Base-by-base conservation (phyloP, 1,140 invertebrate genomes). In the Centruroides sculpturatus region DNA sequence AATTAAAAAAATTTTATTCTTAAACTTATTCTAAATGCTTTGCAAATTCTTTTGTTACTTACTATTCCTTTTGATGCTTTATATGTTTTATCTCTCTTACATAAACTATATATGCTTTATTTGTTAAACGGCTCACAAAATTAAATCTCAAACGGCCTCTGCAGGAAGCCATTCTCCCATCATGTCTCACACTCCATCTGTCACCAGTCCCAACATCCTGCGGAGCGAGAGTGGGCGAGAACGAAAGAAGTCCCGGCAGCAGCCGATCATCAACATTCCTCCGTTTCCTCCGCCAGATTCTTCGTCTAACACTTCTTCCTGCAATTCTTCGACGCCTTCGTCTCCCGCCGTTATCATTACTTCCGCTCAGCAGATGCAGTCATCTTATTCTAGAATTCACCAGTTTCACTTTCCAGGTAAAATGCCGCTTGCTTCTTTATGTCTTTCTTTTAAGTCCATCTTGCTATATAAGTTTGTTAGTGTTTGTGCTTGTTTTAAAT, bases 311-410 rank as follows among this genome's bases (percentile, higher is more conserved):
- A 91, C 89, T 55, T 95, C 92, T 52, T 95, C 90, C 71, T 95
- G 91, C 78, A 96, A 93, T 74, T 94, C 90, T 72, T 95, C 92
- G 62, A 92, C 92, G 61, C 92, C 92, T 64, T 94, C 90, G 67
- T 94, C 90, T 76, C 92, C 92, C 59, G 91, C 91, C 63, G 79
- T 89, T 55, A 77, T 84, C 67, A 71, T 74, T 67, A 46, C 57
- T 35, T 56, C 75, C 72, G 69, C 60, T 35, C 69, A 72, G 56
- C 76, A 74, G 69, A 80, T 80, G 63, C 79, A 79, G 69, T 74
- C 76, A 66, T 72, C 77, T 66, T 70, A 72, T 66, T 74, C 71
- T 56, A 78, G 75, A 67, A 81, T 80, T n/a, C 66, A 65, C 69
- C 83, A 87, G 73, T 93, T 94, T 73, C 82, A 88, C 72, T 93